phyloP scores from a whole-genome alignment of 2,888 invertebrate species.

The Drosophila gaucha region DNA sequence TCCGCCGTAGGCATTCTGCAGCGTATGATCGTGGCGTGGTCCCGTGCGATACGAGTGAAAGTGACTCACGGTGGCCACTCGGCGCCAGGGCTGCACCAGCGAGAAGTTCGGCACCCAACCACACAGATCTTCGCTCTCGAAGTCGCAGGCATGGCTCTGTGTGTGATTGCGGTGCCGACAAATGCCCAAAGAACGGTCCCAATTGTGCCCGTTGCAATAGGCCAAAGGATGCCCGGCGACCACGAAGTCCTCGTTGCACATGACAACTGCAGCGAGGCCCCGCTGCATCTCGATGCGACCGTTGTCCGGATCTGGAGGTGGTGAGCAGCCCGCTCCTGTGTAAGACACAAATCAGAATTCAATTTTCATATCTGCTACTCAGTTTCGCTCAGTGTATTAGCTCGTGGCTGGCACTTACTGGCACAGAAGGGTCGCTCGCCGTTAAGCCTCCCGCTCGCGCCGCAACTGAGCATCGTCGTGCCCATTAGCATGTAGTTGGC shows the following conservation, averaged over 20 bases:
- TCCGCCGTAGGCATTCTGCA: conserved; percentile 87
- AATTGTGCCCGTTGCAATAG: conserved; percentile 90
- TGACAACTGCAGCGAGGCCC: conserved; percentile 87
- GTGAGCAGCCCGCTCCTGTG: conserved; percentile 87
- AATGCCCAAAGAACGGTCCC: conserved; percentile 89
- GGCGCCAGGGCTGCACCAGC: conserved; percentile 90
- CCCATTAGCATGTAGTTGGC: conserved; percentile 30
- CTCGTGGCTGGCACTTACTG: conserved; percentile 47
- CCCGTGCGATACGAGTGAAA: conserved; percentile 86
- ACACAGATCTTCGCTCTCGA: conserved; percentile 87
- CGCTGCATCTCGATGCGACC: conserved; percentile 86
- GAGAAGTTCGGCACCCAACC: conserved; percentile 91
- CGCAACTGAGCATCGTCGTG: conserved; percentile 1
- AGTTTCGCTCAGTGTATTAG: too few species aligned
- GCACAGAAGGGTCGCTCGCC: conserved; percentile 63
- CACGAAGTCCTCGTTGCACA: conserved; percentile 88
- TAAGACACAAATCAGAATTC: background rate
- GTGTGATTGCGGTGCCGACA: conserved; percentile 85
- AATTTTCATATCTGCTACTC: background rate
- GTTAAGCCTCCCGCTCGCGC: conserved; percentile 13
- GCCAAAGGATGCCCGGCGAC: conserved; percentile 87
- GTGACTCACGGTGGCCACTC: conserved; percentile 86
- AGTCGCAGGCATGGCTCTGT: conserved; percentile 76
- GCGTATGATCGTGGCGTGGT: conserved; percentile 91
- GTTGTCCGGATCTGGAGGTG: conserved; percentile 85